These are phyloP conservation scores for Cynaeus angustus DNA, from an alignment of 2,888 invertebrate species.

Conservation along the genomic window DNA sequence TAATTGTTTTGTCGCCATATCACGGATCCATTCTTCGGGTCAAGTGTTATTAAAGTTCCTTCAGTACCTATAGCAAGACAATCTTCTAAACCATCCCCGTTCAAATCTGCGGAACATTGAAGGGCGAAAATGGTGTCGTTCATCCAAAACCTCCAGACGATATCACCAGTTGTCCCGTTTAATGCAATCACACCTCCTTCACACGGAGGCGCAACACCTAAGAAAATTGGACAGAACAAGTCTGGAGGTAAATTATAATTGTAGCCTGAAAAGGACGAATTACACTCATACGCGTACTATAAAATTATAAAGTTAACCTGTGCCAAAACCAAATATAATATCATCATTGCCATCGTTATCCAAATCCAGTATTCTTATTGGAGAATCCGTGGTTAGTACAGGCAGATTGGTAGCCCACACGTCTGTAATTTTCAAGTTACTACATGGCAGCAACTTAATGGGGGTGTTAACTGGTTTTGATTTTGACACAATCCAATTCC, in stretches of 20 bases:
- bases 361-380: slow-evolving; percentile 81
- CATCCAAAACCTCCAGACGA: slow-evolving; percentile 85
- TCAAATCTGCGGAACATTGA: slow-evolving; percentile 82
- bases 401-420: slow-evolving; percentile 82
- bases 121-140: slow-evolving; percentile 83
- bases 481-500: slow-evolving; percentile 74
- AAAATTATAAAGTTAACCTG: slow-evolving; percentile 70
- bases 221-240: slow-evolving; percentile 79
- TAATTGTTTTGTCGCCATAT: slow-evolving; percentile 75
- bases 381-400: slow-evolving; percentile 82
- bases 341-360: slow-evolving; percentile 83
- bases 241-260: slow-evolving; percentile 77
- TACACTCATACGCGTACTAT: too few relatives aligned
- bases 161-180: slow-evolving; percentile 81
- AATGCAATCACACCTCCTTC: slow-evolving; percentile 84
- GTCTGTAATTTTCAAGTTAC: slow-evolving; percentile 74
- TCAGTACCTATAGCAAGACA: slow-evolving; percentile 83
- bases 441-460: slow-evolving; percentile 75
- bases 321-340: slow-evolving; percentile 84
- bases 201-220: slow-evolving; percentile 79
- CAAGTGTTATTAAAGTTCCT: slow-evolving; percentile 80
- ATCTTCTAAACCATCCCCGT: slow-evolving; percentile 80
- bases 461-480: slow-evolving; percentile 55
- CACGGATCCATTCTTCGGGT: slow-evolving; percentile 78
- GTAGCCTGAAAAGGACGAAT: slow-evolving; percentile 64